phyloP scores from a whole-genome alignment of 2,888 invertebrate genomes.

The Spisula subtruncata region DNA sequence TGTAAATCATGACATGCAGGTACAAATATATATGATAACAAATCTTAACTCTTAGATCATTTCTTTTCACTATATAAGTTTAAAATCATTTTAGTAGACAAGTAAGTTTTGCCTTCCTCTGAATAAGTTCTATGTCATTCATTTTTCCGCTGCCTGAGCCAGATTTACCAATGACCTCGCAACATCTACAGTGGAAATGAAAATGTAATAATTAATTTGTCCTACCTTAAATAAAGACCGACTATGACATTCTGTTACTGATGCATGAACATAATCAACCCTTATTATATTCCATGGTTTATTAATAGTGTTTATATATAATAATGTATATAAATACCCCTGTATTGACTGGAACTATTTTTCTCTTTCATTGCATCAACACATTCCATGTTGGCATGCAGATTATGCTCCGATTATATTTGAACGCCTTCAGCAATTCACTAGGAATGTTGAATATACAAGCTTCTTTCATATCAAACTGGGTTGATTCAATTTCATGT shows the following conservation, averaged over 20 bases:
- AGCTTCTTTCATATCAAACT: neutral
- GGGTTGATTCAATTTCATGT: neutral
- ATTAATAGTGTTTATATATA: neutral
- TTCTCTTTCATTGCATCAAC: neutral
- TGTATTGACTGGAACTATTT: neutral
- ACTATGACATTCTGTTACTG: neutral
- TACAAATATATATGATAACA: too few species aligned
- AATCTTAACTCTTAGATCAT: too few species aligned
- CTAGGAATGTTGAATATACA: neutral
- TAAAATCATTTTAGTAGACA: too few species aligned
- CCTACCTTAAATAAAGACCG: too few species aligned
- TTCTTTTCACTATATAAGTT: too few species aligned
- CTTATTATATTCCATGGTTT: neutral
- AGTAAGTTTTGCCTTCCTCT: too few species aligned
- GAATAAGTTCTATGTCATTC: too few species aligned
- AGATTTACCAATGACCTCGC: too few species aligned
- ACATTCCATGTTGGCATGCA: neutral
- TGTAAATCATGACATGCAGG: too few species aligned
- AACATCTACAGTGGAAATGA: too few species aligned
- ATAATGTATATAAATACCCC: neutral
- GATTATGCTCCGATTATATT: slow-evolving; percentile 1
- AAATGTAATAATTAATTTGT: too few species aligned
- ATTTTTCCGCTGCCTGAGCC: too few species aligned
- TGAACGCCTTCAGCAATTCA: neutral
- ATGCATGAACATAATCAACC: neutral